Percentiles rank a stretch among this genome's conserved stretches.
Evolutionary conservation across 2,888 invertebrate species (phyloP).

Genomic region (Lepeophtheirus nordmannii): DNA sequence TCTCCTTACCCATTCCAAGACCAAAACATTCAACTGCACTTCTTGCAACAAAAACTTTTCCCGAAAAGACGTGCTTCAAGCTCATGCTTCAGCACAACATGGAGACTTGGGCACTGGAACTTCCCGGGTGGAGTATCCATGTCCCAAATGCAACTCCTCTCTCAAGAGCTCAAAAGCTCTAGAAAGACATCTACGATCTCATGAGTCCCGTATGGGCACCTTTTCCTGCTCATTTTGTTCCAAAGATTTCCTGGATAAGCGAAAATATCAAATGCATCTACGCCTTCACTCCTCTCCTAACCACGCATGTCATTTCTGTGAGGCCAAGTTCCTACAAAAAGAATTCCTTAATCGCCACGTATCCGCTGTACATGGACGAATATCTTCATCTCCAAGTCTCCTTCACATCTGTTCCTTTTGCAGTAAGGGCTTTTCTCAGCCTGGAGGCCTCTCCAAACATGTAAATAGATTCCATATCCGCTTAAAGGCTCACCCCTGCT

Average conservation of each 20-base stretch:
- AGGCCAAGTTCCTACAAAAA: not conserved
- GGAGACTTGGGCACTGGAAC: not conserved
- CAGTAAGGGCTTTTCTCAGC: slow-evolving; percentile 5
- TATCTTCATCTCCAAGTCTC: not conserved
- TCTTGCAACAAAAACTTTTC: slow-evolving; percentile 15
- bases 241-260: slow-evolving; percentile 12
- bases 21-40: not conserved
- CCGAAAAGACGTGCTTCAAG: slow-evolving; percentile 5
- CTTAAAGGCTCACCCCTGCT: slow-evolving; percentile 4
- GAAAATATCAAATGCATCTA: slow-evolving; percentile 10
- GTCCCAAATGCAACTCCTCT: not conserved
- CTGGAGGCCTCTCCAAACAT: slow-evolving; percentile 1
- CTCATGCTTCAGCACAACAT: not conserved
- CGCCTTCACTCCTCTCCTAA: slow-evolving; percentile 1
- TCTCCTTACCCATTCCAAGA: not conserved
- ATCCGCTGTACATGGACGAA: not conserved
- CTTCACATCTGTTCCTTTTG: slow-evolving; percentile 8
- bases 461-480: not conserved
- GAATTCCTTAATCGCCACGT: slow-evolving; percentile 7
- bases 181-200: slow-evolving; percentile 14
- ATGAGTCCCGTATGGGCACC: slow-evolving; percentile 9
- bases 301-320: not conserved
- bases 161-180: not conserved
- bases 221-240: slow-evolving; percentile 13
- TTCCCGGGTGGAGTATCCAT: not conserved